Conservation (phyloP, 2,888 invertebrate genomes). For the Lumbricus terrestris region DNA sequence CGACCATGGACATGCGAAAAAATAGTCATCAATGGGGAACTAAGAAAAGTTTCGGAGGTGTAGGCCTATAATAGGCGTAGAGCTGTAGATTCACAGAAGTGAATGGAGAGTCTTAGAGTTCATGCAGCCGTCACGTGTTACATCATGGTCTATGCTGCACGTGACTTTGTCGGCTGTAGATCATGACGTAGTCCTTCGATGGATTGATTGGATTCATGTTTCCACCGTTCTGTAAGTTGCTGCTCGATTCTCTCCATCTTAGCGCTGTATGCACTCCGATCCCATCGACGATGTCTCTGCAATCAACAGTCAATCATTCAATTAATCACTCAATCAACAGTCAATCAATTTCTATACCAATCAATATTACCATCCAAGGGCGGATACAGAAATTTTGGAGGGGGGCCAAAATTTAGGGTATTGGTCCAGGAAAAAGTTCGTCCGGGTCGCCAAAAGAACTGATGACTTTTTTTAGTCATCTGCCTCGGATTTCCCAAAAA, state of each 20-base stretch:
- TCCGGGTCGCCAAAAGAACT: no score
- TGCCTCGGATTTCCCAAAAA: no score
- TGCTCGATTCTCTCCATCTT: conserved; percentile 52
- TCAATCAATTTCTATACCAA: neutral
- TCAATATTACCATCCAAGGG: no score
- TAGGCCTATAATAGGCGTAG: neutral
- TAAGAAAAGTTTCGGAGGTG: no score
- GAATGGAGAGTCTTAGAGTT: neutral
- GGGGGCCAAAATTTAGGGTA: no score
- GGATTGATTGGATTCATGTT: neutral
- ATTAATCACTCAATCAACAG: neutral
- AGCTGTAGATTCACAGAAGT: neutral
- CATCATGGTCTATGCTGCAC: neutral
- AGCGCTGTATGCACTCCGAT: conserved; percentile 52
- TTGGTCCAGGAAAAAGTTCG: no score
- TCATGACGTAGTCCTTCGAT: neutral
- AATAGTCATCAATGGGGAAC: no score
- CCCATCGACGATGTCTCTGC: conserved; percentile 50
- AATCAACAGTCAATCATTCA: neutral
- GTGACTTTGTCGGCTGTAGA: neutral
- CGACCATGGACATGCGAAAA: no score
- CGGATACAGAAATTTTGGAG: no score
- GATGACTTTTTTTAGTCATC: no score
- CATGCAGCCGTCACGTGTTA: neutral
- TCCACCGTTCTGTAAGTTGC: neutral